Percentiles rank a stretch among this genome's conserved stretches.
phyloP scores from a whole-genome alignment of 2,888 invertebrate genomes.

The Cosmorhoe ocellata region DNA sequence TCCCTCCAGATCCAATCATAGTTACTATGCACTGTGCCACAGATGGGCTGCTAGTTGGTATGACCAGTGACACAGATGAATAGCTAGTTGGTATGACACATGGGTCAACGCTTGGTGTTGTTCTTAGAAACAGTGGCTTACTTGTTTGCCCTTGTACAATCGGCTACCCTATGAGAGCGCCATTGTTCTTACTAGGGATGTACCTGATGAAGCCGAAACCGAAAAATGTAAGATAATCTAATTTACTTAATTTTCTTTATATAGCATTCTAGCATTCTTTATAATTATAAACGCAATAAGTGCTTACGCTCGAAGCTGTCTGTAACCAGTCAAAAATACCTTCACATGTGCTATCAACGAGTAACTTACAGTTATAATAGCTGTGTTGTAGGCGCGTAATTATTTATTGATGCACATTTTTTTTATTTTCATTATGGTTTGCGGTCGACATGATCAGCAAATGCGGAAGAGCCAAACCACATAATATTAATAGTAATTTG shows the following conservation, averaged over 20 bases:
- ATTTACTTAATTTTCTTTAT: background rate
- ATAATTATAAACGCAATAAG: no score
- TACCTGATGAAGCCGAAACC: background rate
- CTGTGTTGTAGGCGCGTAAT: no score
- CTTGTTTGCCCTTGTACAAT: conserved; percentile 51
- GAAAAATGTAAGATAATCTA: background rate
- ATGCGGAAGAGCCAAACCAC: no score
- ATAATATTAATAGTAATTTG: no score
- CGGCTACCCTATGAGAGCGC: conserved; percentile 45
- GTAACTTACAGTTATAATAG: no score
- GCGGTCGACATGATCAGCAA: no score
- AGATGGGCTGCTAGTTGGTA: conserved; percentile 7
- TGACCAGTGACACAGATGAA: conserved; percentile 2
- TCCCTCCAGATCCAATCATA: conserved; percentile 11
- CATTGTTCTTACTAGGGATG: conserved; percentile 54
- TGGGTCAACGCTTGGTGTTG: conserved; percentile 44
- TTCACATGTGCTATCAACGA: no score
- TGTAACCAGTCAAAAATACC: no score
- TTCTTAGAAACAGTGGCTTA: conserved; percentile 70
- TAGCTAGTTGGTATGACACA: conserved; percentile 4
- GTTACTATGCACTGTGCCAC: conserved; percentile 1
- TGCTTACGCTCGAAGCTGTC: no score
- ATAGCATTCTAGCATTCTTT: no score
- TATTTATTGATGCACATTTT: no score
- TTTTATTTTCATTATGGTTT: no score